Evolutionary conservation across 2,888 invertebrate genomes (phyloP), one percentile per base, ranked within the genome.

Genomic region (Melangyna quadrimaculata): DNA sequence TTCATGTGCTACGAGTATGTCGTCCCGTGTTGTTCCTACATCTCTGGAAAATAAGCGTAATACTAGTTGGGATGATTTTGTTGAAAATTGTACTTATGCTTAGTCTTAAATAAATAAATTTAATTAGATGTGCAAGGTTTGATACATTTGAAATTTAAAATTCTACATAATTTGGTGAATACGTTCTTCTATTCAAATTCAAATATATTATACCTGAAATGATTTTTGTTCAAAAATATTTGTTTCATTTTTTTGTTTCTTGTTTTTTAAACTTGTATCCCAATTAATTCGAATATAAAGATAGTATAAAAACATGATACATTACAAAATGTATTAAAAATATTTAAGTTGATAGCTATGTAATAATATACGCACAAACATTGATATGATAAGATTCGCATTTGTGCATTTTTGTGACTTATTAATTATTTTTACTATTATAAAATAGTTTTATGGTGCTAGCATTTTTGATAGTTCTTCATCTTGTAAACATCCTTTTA

Each of bases 401-500:
- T 70, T 81, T 48, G 67, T 45, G 35, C 35, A 53, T 71, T 78
- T 78, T 74, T 51, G 43, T 72, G 59, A 73, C 35, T 78, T 67
- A 61, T 78, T 67, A 55, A 67, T 80, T 59, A 75, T 87, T n/a
- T n/a, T n/a, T 70, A 27, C 74, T 55, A 63, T 72, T 55, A 65
- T 48, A 40, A 57, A 72, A 37, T 32, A 45, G 67, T 88, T 94
- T 96, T 97, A 97, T 93, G 97, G 97, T 89, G 97, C 97, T 91
- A 98, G 94, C 97, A 98, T 97, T 93, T 98, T 98, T 87, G 97
- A 97, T 87, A 98, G 94, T 92, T 98, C 98, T 93, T 98, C 98
- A 91, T 98, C 98, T 93, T 98, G 98, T 91, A 98, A 95, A 92
- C 99, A 99, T 81, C 98, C 99, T 93, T 98, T 98, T 87, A 99